phyloP scores from a whole-genome alignment of 1,140 invertebrate genomes.

The Polyergus mexicanus region DNA sequence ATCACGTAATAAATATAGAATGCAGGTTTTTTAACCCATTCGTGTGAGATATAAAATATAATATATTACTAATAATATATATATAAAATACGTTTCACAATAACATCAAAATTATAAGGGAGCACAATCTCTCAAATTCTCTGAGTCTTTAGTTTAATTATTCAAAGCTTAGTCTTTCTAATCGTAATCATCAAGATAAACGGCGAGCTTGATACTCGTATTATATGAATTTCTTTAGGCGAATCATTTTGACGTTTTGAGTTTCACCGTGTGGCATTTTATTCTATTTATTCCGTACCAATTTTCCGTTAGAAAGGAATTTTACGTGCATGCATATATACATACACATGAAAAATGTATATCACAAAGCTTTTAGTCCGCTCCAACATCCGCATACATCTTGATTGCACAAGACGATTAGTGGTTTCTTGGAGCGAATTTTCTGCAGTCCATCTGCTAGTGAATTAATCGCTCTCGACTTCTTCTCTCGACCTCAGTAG shows the following conservation, averaged over 20 bases:
- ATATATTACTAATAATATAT: not conserved
- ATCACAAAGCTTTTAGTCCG: conserved; percentile 27
- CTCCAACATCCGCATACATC: not conserved
- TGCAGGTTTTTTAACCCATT: conserved; percentile 9
- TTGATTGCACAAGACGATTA: conserved; percentile 22
- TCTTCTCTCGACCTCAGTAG: not conserved
- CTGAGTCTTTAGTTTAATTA: not conserved
- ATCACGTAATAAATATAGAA: not conserved
- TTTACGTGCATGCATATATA: not conserved
- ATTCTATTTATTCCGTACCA: conserved; percentile 11
- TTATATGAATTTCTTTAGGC: conserved; percentile 4
- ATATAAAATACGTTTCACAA: not conserved
- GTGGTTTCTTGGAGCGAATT: conserved; percentile 42
- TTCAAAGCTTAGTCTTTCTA: not conserved
- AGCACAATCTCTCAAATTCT: not conserved
- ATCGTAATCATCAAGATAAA: conserved; percentile 17
- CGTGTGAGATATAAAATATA: not conserved
- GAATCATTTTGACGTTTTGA: not conserved
- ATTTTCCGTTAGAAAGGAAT: not conserved
- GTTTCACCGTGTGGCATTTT: not conserved
- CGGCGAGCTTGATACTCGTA: not conserved
- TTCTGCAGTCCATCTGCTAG: conserved; percentile 5
- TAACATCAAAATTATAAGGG: not conserved
- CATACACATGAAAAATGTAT: not conserved
- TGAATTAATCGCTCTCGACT: conserved; percentile 40